Conservation (phyloP, 2,113 vertebrate genomes). For the Zosterops japonicus region DNA sequence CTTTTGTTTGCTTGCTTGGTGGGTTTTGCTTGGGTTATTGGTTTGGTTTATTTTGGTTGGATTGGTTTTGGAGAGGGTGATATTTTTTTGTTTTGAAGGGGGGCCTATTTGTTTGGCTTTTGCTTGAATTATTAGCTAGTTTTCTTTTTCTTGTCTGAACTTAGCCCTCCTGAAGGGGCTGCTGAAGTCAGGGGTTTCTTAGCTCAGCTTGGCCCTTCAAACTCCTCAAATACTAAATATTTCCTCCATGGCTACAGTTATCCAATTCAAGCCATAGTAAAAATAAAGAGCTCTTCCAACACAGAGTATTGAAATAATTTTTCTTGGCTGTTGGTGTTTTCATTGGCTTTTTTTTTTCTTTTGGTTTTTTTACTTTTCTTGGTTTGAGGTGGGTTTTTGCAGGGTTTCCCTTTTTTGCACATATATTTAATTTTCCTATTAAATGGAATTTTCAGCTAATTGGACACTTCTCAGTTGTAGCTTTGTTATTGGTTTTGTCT, state of each 20-base stretch:
- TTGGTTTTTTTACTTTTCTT: not conserved
- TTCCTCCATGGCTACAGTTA: not conserved
- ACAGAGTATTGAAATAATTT: not conserved
- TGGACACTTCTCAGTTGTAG: not conserved
- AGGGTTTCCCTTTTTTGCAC: no score
- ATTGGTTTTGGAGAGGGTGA: rapidly evolving
- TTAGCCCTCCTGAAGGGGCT: no score
- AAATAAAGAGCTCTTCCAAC: not conserved
- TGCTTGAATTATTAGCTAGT: not conserved
- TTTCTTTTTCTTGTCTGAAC: not conserved
- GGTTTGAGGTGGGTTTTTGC: not conserved
- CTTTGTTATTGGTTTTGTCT: not conserved
- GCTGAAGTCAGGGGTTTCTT: not conserved
- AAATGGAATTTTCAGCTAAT: not conserved
- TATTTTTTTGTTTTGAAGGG: not conserved
- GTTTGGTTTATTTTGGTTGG: not conserved
- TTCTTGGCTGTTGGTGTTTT: not conserved
- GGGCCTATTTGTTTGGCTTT: no score
- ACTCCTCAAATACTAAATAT: not conserved
- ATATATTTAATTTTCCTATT: not conserved
- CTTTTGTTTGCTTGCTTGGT: not conserved
- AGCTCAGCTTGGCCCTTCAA: not conserved
- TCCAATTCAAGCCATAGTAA: not conserved
- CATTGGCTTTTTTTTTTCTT: no score
- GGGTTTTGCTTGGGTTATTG: not conserved